Conservation (phyloP, 2,888 invertebrate species). For the Platycnemis pennipes region DNA sequence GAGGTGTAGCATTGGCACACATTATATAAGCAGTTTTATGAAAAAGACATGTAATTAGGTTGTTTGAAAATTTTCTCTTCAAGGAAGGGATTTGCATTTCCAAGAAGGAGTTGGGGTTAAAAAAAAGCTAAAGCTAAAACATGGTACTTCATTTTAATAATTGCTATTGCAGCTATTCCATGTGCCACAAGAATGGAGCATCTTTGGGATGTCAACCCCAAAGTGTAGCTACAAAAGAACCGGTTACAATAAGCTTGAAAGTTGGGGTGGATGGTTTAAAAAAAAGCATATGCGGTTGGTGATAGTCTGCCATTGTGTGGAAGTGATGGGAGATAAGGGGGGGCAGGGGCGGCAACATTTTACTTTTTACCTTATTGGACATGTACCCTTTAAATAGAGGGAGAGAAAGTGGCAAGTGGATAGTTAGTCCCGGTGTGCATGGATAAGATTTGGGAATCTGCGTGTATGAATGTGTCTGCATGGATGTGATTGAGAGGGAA, state of each 20-base stretch:
- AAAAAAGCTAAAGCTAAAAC: constrained; percentile 53
- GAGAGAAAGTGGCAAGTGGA: constrained; percentile 40
- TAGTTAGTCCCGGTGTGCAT: constrained; percentile 42
- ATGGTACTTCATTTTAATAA: constrained; percentile 66
- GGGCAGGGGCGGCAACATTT: constrained; percentile 38
- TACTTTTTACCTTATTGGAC: constrained; percentile 53
- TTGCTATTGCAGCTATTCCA: constrained; percentile 67
- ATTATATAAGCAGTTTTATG: constrained; percentile 67
- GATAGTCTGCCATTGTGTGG: constrained; percentile 18
- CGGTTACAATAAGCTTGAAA: constrained; percentile 36
- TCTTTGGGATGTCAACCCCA: constrained; percentile 51
- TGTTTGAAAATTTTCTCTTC: constrained; percentile 66
- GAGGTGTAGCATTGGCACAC: constrained; percentile 66
- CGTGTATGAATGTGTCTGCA: constrained; percentile 3
- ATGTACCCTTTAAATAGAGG: constrained; percentile 11
- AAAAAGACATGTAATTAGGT: constrained; percentile 68
- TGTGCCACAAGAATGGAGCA: constrained; percentile 65
- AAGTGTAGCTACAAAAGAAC: constrained; percentile 50
- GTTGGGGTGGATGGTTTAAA: not conserved
- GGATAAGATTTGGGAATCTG: not conserved
- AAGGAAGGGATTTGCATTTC: constrained; percentile 66
- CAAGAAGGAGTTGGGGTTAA: constrained; percentile 61
- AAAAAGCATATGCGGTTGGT: constrained; percentile 11
- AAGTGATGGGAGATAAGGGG: constrained; percentile 26
- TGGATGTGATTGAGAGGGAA: constrained; percentile 16